phyloP scores from a whole-genome alignment of 2,888 invertebrate genomes.

The Gisinianus flammeolus region DNA sequence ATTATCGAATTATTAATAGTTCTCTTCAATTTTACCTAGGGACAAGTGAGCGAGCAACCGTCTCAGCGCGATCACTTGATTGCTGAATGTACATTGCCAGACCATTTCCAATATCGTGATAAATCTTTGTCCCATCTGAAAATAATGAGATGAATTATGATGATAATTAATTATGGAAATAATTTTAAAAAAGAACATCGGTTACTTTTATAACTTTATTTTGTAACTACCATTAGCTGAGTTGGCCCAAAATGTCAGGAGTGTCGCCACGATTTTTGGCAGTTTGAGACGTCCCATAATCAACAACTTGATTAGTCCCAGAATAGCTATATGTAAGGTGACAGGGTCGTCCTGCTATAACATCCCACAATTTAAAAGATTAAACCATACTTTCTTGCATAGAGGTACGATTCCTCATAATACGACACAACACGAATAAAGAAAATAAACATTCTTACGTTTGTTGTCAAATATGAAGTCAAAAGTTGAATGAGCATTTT shows the following conservation, averaged over 20 bases:
- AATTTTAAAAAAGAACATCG: not conserved
- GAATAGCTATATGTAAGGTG: conserved; percentile 26
- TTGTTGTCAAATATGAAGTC: conserved; percentile 26
- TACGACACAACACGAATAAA: no score
- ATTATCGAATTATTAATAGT: no score
- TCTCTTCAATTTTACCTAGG: conserved; percentile 32
- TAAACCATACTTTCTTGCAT: no score
- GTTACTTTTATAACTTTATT: not conserved
- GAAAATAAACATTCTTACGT: conserved; percentile 23
- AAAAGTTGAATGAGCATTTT: conserved; percentile 24
- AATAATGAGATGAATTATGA: not conserved
- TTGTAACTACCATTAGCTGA: conserved; percentile 33
- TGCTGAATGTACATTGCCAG: conserved; percentile 35
- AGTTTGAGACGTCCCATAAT: conserved; percentile 20
- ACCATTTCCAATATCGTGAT: conserved; percentile 38
- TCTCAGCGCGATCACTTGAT: conserved; percentile 36
- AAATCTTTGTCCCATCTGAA: conserved; percentile 38
- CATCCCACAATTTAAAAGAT: not conserved
- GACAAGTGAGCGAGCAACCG: conserved; percentile 24
- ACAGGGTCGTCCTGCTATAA: conserved; percentile 24
- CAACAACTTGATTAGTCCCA: conserved; percentile 37
- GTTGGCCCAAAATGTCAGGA: conserved; percentile 38
- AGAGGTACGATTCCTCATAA: not conserved
- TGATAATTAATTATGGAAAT: no score
- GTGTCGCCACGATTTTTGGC: conserved; percentile 35